Percentiles rank a stretch among this genome's conserved stretches.
Conservation (phyloP, 2,797 vertebrate species). For the Hippopotamyrus pictus region DNA sequence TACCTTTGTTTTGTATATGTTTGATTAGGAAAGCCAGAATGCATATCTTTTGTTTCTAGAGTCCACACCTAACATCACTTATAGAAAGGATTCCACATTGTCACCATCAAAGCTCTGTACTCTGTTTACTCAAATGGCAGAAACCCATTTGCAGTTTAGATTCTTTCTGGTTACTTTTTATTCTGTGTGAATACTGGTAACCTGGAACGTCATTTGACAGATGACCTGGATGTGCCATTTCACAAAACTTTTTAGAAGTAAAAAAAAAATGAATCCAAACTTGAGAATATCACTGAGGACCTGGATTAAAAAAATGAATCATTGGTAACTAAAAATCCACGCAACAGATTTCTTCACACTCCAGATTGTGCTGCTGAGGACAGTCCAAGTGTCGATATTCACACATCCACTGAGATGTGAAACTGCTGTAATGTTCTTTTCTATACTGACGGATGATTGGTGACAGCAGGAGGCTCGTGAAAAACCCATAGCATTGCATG, state of each 20-base stretch:
- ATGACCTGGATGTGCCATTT: background rate
- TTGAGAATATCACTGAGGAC: background rate
- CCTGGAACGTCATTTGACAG: background rate
- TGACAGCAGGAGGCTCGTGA: background rate
- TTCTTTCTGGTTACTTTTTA: background rate
- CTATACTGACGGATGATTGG: background rate
- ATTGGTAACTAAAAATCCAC: background rate
- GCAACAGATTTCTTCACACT: constrained; percentile 6
- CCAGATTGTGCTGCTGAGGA: background rate
- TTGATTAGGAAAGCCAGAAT: background rate
- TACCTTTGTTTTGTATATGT: background rate
- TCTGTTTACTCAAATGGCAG: background rate
- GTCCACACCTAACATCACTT: background rate
- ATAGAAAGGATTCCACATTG: background rate
- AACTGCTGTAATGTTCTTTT: background rate
- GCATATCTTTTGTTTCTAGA: background rate
- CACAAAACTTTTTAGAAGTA: background rate
- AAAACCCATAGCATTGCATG: background rate
- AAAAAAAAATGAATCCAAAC: background rate
- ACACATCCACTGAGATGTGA: background rate
- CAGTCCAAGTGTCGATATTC: constrained; percentile 9
- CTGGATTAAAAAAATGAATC: background rate
- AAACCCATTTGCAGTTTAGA: background rate
- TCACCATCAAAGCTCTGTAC: background rate
- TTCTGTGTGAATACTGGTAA: background rate